Evolutionary conservation across 2,113 vertebrate genomes (phyloP).

Genomic region (Nyctereutes procyonoides): DNA sequence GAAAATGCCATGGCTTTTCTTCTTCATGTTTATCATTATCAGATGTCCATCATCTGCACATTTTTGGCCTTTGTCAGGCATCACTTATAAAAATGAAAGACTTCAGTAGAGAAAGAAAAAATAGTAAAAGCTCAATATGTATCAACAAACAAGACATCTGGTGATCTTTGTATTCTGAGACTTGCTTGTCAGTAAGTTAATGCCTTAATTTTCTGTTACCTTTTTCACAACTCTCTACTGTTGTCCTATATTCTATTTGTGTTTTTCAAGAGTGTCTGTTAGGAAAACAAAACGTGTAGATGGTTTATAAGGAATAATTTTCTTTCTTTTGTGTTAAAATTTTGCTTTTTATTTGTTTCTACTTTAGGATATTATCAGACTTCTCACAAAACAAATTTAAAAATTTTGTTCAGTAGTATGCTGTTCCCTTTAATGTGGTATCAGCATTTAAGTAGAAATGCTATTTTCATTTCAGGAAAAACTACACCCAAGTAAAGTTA

Average conservation of each 20-base stretch:
- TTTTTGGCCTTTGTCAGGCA: background rate
- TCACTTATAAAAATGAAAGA: background rate
- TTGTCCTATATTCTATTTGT: background rate
- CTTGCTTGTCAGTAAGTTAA: background rate
- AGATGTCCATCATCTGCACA: background rate
- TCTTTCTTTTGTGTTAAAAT: slow-evolving; percentile 11
- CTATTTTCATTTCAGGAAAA: background rate
- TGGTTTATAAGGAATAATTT: slow-evolving; percentile 3
- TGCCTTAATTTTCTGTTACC: background rate
- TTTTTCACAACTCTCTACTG: background rate
- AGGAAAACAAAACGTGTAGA: background rate
- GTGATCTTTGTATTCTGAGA: background rate
- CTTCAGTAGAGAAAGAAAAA: background rate
- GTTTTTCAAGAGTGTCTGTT: background rate
- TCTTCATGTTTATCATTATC: background rate
- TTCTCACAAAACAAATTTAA: background rate
- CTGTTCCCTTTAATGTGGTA: background rate
- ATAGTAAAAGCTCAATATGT: background rate
- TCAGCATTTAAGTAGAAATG: background rate
- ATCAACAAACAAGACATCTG: background rate
- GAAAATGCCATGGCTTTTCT: background rate
- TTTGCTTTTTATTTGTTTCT: slow-evolving; percentile 4
- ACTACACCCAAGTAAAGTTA: background rate
- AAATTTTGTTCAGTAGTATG: background rate
- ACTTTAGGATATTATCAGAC: background rate